Base-by-base conservation (phyloP, 2,888 invertebrate species). In the Gryllus longicercus region DNA sequence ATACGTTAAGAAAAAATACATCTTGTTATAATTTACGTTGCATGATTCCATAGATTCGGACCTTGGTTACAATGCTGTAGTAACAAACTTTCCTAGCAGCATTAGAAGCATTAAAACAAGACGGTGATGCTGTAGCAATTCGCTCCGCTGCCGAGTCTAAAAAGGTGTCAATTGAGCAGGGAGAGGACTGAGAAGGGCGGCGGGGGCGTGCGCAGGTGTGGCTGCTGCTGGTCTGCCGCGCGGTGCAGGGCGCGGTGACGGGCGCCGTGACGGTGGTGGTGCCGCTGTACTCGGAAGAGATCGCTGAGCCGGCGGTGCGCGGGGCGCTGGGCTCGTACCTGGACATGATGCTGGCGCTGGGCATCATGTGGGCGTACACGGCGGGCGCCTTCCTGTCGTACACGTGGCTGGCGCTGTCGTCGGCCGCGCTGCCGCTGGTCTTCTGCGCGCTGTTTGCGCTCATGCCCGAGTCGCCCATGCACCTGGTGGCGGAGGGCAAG, bases 211-310 rank as follows among this genome's bases (percentile, higher is more conserved):
- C 16, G 38, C 77, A 77, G 77, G 51, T 76, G 50, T 16, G 14
- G 38, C 50, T 79, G 12, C 76, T 79, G 25, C 23, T 49, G 51
- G 38, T 14, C 18, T 50, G 51, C 38, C 38, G 63, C 16, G 11
- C 77, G 11, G 74, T 77, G 50, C 18, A 49, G 63, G 89, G 88
- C 5, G 85, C 86, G 79, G 87, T 87, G 21, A 83, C 84, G 51
- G 85, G 86, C 16, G 85, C 87, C 81, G 84, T 86, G 1, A 87
- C 86, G 10, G 85, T 88, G 0, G 85, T 85, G 49, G 86, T 85
- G n/a, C 88, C 88, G 1, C 85, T 88, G 77, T 89, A 88, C 83
- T 85, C 88, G 74, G 86, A 87, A 23, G 89, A 89, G 83, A 86
- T 87, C 23, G 85, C 88, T 2, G 86, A 75, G 21, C 50, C 76